These are phyloP conservation scores for Tricholauxania praeusta DNA, from an alignment of 2,888 invertebrate species.

Conservation along the genomic window DNA sequence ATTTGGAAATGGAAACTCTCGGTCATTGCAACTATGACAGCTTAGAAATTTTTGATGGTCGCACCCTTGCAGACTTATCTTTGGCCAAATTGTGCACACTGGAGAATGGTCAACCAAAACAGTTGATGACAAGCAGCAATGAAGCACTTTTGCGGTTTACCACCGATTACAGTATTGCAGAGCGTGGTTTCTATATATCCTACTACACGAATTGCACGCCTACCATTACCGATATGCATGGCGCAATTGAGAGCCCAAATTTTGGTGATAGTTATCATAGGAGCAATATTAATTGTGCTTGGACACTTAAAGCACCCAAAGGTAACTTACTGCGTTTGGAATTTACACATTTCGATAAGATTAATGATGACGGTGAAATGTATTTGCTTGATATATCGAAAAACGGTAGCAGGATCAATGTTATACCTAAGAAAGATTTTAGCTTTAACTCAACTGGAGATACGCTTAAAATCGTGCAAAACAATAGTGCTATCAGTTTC, in stretches of 20 bases:
- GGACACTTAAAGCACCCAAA: constrained; percentile 79
- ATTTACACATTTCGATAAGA: constrained; percentile 82
- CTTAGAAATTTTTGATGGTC: constrained; percentile 80
- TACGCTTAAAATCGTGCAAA: constrained; percentile 62
- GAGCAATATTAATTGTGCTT: constrained; percentile 77
- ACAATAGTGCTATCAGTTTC: constrained; percentile 75
- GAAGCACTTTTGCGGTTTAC: constrained; percentile 78
- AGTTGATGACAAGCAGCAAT: constrained; percentile 74
- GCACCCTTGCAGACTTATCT: constrained; percentile 60
- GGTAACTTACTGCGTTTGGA: constrained; percentile 86
- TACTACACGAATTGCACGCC: constrained; percentile 72
- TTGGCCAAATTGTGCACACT: constrained; percentile 69
- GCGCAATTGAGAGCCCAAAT: constrained; percentile 88
- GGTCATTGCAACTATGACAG: constrained; percentile 77
- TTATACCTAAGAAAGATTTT: constrained; percentile 29
- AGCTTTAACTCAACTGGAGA: constrained; percentile 50
- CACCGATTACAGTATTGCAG: constrained; percentile 74
- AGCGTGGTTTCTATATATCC: constrained; percentile 83
- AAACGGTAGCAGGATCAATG: constrained; percentile 61
- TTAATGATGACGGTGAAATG: constrained; percentile 54
- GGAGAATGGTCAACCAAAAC: constrained; percentile 62
- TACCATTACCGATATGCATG: constrained; percentile 66
- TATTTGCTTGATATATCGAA: constrained; percentile 60
- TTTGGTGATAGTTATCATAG: constrained; percentile 72
- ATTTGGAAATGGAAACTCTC: constrained; percentile 78